Percentiles rank a stretch among this genome's conserved stretches.
phyloP scores from a whole-genome alignment of 2,888 invertebrate genomes.

The Clepsis dumicolana region DNA sequence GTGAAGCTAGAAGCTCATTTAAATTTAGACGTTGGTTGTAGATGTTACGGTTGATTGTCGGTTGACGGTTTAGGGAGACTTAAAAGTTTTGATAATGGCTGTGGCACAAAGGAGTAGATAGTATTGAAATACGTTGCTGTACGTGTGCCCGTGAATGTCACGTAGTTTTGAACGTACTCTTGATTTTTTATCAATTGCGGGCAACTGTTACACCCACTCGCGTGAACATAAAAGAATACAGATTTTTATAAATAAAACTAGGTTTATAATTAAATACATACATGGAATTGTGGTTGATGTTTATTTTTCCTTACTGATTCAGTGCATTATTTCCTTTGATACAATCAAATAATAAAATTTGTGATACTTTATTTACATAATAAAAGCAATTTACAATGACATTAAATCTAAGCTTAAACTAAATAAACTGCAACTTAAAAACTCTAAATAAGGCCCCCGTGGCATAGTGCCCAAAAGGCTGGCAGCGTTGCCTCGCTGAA shows the following conservation, averaged over 20 bases:
- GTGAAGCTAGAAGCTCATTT: slow-evolving; percentile 41
- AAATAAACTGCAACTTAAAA: too few relatives aligned
- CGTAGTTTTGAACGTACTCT: slow-evolving; percentile 64
- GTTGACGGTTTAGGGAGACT: neutral
- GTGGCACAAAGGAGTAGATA: slow-evolving; percentile 68
- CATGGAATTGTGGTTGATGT: neutral
- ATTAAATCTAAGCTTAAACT: too few relatives aligned
- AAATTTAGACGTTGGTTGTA: slow-evolving; percentile 50
- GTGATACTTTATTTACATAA: too few relatives aligned
- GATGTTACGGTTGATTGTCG: slow-evolving; percentile 36
- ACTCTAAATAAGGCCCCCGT: too few relatives aligned
- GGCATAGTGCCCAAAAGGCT: too few relatives aligned
- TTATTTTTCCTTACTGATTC: neutral
- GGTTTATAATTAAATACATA: too few relatives aligned
- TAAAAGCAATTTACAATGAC: too few relatives aligned
- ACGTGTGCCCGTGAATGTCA: slow-evolving; percentile 75
- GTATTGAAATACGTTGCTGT: slow-evolving; percentile 65
- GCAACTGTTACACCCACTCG: neutral
- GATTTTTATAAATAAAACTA: too few relatives aligned
- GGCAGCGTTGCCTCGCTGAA: too few relatives aligned
- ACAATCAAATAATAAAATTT: too few relatives aligned
- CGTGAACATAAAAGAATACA: too few relatives aligned
- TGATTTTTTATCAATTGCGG: slow-evolving; percentile 56
- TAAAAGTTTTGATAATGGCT: slow-evolving; percentile 37
- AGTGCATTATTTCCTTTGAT: too few relatives aligned